Evolutionary conservation across 2,113 vertebrate species (phyloP).

Genomic region (Engraulis encrasicolus): DNA sequence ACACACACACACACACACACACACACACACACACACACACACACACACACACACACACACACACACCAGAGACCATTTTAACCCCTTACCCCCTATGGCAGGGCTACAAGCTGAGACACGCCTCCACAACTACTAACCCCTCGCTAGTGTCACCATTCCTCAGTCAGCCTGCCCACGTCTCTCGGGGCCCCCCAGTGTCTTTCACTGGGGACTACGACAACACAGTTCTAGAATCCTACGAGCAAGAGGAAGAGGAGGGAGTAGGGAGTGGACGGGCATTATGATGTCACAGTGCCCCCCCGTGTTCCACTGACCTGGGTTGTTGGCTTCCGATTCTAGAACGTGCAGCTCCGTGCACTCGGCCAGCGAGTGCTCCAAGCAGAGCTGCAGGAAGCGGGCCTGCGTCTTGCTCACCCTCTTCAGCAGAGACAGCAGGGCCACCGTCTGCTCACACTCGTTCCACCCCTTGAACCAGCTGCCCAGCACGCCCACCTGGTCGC

Average conservation of each 20-base stretch:
- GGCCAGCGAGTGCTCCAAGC: conserved; percentile 93
- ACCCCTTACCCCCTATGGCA: background rate
- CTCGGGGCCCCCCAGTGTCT: conserved; percentile 17
- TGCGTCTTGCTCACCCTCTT: conserved; percentile 96
- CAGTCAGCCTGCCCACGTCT: background rate
- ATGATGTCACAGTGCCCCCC: background rate
- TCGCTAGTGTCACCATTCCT: background rate
- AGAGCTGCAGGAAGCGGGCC: conserved; percentile 97
- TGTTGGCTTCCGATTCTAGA: conserved; percentile 95
- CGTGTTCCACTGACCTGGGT: conserved; percentile 83
- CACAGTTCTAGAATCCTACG: background rate
- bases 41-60: background rate
- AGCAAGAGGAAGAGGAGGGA: no score
- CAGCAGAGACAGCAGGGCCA: conserved; percentile 93
- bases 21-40: background rate
- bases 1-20: background rate
- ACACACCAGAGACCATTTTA: background rate
- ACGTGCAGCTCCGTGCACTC: conserved; percentile 95
- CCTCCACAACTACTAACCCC: background rate
- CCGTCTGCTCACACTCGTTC: conserved; percentile 99
- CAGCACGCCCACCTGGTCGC: conserved; percentile 96
- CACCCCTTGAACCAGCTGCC: conserved; percentile 98
- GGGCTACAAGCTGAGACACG: background rate
- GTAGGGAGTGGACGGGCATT: no score
- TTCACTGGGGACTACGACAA: background rate